Base-by-base conservation (phyloP, 2,113 vertebrate genomes). In the Sceloporus tristichus region DNA sequence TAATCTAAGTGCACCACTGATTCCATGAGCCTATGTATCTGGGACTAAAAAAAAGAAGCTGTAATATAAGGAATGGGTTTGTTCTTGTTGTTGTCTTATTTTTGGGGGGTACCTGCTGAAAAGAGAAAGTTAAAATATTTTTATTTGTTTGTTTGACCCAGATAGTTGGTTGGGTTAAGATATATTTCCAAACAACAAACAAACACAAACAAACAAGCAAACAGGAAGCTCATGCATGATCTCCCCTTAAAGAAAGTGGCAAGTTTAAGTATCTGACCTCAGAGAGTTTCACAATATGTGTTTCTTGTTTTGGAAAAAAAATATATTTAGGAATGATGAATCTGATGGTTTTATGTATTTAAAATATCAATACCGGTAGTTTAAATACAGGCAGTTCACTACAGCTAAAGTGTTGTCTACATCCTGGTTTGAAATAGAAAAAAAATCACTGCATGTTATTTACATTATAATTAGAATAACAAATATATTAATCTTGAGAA, bases 341-440 rank as follows among this genome's bases (percentile, higher is more conserved):
- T 82, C 62, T 16, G 23, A 73, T 42, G 4, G 76, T 79, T 27
- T 34, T n/a, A 74, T 86, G 68, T 8, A 21, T 82, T 85, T 84
- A 34, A 6, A 59, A 42, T 38, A 80, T 87, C 86, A 85, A 66
- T 68, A n/a, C 38, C 1, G 82, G 34, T 34, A 48, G 48, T 48
- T 48, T 48, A 48, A 48, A 48, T 48, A 48, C 48, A 48, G 76
- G 56, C n/a, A 68, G 3, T 77, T 84, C 79, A 90, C 71, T 82
- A 4, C 79, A 87, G 9, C 23, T 38, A 59, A 48, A 21, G 2
- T 25, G 2, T 62, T 62, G 11, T 59, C 56, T 29, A 73, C 53
- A 13, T 25, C 16, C 3, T 79, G 65, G 21, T 25, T 53, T 59
- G 59, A 62, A 59, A 59, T 2, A 16, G 56, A 59, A 2, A 59